Base-by-base conservation (phyloP, 2,888 invertebrate genomes). In the Caenorhabditis afra region DNA sequence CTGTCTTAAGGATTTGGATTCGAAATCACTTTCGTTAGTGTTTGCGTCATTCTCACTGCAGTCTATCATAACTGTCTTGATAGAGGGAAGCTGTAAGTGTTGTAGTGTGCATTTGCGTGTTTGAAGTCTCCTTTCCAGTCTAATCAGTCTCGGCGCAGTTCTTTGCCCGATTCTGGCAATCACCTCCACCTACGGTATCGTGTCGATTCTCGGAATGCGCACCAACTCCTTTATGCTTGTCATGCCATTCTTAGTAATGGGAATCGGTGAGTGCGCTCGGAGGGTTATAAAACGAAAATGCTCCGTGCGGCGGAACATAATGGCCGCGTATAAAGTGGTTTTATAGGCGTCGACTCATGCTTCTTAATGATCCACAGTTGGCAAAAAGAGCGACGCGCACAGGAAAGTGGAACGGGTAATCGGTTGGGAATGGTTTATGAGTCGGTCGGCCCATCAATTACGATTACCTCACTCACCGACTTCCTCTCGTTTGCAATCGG, bases 401-500 rank as follows among this genome's bases (percentile, higher is more conserved):
- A 83, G 50, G 84, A 80, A 12, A 84, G 82, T 50, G 73, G 81
- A 1, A 82, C 82, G 14, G 71, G 76, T 23, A 76, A 86, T 53
- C 52, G 86, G 41, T 49, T 86, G 10, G 85, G 84, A 62, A 68
- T 85, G 75, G 89, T 90, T 41, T 86, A 87, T 57, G 88, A 87
- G 57, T 87, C 88, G 35, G 87, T 88, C 10, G 90, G 90, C 5
- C 90, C 90, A 12, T 86, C 86, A 22, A 87, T 90, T 49, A 89
- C 89, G 20, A 90, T 90, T 74, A 90, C 90, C 3, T 87, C 89
- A 3, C 74, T 90, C 47, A 90, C 90, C n/a, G 89, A 90, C 77
- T 87, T 87, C 49, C 70, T 90, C n/a, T 89, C 89, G 12, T 90
- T 90, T 71, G 87, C 86, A 10, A 87, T 90, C 66, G 90, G 89